phyloP scores from a whole-genome alignment of 2,113 vertebrate species.

The Siniperca chuatsi region DNA sequence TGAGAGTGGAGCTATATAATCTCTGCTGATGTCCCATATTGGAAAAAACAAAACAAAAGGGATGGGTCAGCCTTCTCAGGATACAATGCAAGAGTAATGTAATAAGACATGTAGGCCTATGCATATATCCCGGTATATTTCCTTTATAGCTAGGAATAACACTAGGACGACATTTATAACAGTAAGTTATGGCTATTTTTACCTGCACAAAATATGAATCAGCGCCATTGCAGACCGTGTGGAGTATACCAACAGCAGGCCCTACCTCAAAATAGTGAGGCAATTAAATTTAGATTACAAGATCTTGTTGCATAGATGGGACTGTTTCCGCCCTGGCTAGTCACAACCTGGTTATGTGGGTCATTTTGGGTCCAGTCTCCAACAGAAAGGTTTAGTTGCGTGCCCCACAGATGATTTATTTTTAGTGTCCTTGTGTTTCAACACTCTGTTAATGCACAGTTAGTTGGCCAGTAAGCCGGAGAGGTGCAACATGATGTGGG shows the following conservation, averaged over 20 bases:
- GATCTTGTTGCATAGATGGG: conserved; percentile 62
- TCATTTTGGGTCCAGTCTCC: conserved; percentile 15
- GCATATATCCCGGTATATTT: not conserved
- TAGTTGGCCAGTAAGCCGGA: conserved; percentile 12
- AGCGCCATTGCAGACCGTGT: conserved; percentile 48
- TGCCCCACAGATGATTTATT: conserved; percentile 32
- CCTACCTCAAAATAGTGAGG: conserved; percentile 72
- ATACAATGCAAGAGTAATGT: conserved; percentile 65
- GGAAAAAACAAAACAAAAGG: conserved; percentile 73
- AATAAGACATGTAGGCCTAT: conserved; percentile 1
- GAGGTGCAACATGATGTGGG: conserved; percentile 75
- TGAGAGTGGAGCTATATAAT: conserved; percentile 34
- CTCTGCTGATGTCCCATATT: conserved; percentile 71
- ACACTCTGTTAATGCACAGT: conserved; percentile 24
- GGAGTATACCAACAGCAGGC: conserved; percentile 32
- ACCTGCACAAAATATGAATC: conserved; percentile 69
- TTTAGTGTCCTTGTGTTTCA: conserved; percentile 55
- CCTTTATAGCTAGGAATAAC: not conserved
- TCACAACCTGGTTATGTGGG: conserved; percentile 13
- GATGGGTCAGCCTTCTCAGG: conserved; percentile 78
- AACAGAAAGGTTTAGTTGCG: not conserved
- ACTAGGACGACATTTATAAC: not conserved
- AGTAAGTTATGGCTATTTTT: conserved; percentile 42
- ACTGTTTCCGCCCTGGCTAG: not conserved
- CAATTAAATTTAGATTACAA: conserved; percentile 76